Percentiles rank a stretch among this genome's conserved stretches.
Conservation (phyloP, 2,797 vertebrate species). For the Calcarius lapponicus region DNA sequence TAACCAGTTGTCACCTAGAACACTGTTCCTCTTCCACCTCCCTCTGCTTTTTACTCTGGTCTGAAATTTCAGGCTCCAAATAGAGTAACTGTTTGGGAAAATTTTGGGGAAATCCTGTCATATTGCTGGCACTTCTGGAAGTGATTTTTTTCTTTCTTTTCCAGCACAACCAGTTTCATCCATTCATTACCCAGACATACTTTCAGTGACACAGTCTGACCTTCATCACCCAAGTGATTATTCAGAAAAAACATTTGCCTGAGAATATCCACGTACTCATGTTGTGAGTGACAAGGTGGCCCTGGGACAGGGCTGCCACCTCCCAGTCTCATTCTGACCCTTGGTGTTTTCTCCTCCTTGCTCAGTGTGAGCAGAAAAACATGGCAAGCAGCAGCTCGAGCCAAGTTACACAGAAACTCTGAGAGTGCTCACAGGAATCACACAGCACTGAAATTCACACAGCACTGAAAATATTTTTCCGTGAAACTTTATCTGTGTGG, state of each 20-base stretch:
- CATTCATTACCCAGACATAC: neutral
- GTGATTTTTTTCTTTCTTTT: too few species aligned
- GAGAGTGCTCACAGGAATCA: neutral
- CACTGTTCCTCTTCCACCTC: neutral
- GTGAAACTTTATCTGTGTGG: neutral
- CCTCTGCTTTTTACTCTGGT: neutral
- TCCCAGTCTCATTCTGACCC: neutral
- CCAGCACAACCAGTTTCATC: neutral
- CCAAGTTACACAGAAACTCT: neutral
- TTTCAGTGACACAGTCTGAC: neutral
- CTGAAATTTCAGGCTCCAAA: neutral
- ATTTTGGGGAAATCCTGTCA: neutral
- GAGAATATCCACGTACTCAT: accelerated
- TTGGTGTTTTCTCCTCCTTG: neutral
- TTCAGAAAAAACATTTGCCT: neutral
- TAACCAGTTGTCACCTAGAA: neutral
- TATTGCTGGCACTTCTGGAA: neutral
- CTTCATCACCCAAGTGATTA: neutral
- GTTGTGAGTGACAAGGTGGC: neutral
- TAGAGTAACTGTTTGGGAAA: neutral
- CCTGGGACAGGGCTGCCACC: accelerated
- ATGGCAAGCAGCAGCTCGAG: neutral
- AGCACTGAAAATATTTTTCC: neutral
- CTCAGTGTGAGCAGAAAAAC: neutral
- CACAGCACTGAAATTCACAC: neutral